These are phyloP conservation scores for Clarias pachynema DNA, from an alignment of 2,797 vertebrate species.

Conservation along the genomic window DNA sequence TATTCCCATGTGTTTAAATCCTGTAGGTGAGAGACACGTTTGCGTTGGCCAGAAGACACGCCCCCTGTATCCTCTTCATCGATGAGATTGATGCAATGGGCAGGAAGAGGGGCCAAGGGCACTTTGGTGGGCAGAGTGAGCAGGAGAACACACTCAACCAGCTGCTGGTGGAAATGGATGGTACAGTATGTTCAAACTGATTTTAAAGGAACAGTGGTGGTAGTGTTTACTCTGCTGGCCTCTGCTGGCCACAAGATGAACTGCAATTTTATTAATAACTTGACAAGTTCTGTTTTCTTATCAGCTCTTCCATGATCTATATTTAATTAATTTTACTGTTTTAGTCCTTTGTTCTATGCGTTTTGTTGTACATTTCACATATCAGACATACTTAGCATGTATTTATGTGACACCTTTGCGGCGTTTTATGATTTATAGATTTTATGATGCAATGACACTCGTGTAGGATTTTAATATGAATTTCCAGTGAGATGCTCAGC, in stretches of 20 bases:
- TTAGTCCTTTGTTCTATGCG: background rate
- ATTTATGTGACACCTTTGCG: background rate
- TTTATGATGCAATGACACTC: background rate
- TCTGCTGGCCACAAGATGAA: background rate
- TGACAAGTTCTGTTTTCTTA: background rate
- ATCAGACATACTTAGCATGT: background rate
- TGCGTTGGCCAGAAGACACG: constrained; percentile 74
- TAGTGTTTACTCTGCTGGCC: background rate
- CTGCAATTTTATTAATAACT: background rate
- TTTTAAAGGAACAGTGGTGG: background rate
- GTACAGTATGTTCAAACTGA: constrained; percentile 58
- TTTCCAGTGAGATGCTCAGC: background rate
- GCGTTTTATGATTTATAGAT: background rate
- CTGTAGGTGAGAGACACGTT: constrained; percentile 80
- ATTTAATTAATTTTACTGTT: background rate
- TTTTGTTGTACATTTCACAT: background rate
- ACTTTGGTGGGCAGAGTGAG: constrained; percentile 74
- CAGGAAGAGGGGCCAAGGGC: constrained; percentile 72
- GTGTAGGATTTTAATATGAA: background rate
- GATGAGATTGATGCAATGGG: constrained; percentile 85
- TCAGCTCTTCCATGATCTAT: background rate
- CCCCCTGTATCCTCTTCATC: constrained; percentile 85
- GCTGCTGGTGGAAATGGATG: constrained; percentile 83
- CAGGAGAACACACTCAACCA: constrained; percentile 85
- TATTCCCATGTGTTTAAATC: background rate